Percentiles rank a stretch among this genome's conserved stretches.
Evolutionary conservation across 1,140 invertebrate species (phyloP).

Genomic region (Philopotamus ludificatus): DNA sequence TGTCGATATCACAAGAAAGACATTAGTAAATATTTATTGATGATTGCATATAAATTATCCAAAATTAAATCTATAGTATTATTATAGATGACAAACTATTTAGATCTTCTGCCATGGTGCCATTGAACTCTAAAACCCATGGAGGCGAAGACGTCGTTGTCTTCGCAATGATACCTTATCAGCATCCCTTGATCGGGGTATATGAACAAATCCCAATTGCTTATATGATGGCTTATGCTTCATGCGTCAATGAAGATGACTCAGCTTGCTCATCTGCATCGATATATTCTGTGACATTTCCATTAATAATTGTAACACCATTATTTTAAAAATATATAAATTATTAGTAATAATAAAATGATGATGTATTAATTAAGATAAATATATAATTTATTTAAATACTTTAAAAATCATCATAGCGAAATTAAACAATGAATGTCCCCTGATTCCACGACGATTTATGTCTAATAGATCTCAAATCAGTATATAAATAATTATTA

Average conservation of each 20-base stretch:
- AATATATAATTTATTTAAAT: background rate
- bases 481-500: too few species aligned
- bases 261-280: conserved; percentile 5
- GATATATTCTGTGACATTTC: background rate
- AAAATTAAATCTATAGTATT: background rate
- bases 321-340: background rate
- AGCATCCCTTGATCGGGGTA: conserved; percentile 64
- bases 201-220: conserved; percentile 67
- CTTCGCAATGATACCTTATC: conserved; percentile 62
- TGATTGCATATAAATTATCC: background rate
- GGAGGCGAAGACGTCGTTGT: conserved; percentile 70
- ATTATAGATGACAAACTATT: conserved; percentile 12
- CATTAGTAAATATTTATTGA: conserved; percentile 15
- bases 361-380: background rate
- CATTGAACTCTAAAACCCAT: conserved; percentile 61
- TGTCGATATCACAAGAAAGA: conserved; percentile 24
- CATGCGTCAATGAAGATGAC: conserved; percentile 46
- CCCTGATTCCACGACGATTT: background rate
- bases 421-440: background rate
- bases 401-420: background rate
- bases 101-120: conserved; percentile 51
- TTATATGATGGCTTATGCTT: conserved; percentile 62
- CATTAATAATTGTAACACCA: too few species aligned
- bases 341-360: background rate
- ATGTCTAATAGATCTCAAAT: too few species aligned